Evolutionary conservation across 2,888 invertebrate genomes (phyloP), one percentile per base, ranked within the genome.

Genomic region (Morpho deidamia): DNA sequence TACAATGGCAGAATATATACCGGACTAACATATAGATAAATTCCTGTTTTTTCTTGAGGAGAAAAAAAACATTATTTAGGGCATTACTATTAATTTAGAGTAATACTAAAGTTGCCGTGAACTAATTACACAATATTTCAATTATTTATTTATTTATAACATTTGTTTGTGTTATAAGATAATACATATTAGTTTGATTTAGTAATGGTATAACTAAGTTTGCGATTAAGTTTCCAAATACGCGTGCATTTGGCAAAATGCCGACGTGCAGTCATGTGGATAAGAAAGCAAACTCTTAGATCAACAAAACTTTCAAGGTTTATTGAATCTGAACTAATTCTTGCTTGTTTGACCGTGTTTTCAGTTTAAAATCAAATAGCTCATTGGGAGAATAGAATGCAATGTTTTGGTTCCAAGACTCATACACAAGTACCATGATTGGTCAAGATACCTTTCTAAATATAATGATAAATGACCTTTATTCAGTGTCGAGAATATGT

Each of bases 191-290:
- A 14, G 35, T 39, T 40, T 38, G 34, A 52, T 37, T 44, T 41
- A 32, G 44, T 32, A 43, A 48, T 14, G 55, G 42, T 51, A 45
- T 51, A 44, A 49, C 44, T 47, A 53, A 57, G 51, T 59, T 60
- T 62, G 61, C 62, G 66, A 74, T 72, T 68, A 70, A 70, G 68
- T 68, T 71, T 59, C 60, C 62, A 62, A 72, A 65, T 65, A 61
- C 65, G 59, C 57, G 60, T 59, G 49, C 54, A 65, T 66, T 72
- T 75, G 71, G 72, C 72, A 65, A 55, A 50, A 44, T 65, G 72
- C 71, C 74, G 62, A 58, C 45, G 49, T 55, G 53, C 51, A 56
- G 34, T 38, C 51, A 46, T 46, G 40, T 12, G 52, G 39, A 47
- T 42, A 34, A 35, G 50, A 53, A 49, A 46, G 44, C 39, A 23